Conservation (phyloP, 2,797 vertebrate genomes). For the Urosaurus nigricauda region DNA sequence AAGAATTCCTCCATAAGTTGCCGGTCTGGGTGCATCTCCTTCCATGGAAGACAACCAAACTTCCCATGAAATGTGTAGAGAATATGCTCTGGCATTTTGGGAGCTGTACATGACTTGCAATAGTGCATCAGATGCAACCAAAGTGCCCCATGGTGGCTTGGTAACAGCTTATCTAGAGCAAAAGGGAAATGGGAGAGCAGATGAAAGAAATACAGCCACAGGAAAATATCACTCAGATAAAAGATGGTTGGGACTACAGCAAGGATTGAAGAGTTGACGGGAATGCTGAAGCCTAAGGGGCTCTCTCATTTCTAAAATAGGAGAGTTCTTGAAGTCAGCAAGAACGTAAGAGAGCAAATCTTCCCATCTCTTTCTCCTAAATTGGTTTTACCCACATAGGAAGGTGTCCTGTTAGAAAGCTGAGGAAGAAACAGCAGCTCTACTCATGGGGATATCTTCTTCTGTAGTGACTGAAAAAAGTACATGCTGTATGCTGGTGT, state of each 20-base stretch:
- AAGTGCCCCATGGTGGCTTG: slow-evolving; percentile 87
- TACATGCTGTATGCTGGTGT: too few species aligned
- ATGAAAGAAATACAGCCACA: background rate
- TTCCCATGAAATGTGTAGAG: slow-evolving; percentile 91
- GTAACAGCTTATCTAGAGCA: slow-evolving; percentile 87
- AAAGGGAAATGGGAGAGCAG: slow-evolving; percentile 23
- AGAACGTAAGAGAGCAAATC: background rate
- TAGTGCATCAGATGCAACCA: slow-evolving; percentile 93
- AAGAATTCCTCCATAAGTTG: slow-evolving; percentile 96
- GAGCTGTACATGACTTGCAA: slow-evolving; percentile 89
- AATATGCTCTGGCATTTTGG: slow-evolving; percentile 93
- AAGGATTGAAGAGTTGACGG: too few species aligned
- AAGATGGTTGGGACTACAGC: background rate
- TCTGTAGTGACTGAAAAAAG: too few species aligned
- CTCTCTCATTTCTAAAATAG: background rate
- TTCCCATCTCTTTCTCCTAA: background rate
- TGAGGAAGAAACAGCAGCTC: too few species aligned
- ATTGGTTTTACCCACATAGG: background rate
- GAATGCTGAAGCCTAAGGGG: background rate
- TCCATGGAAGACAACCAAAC: slow-evolving; percentile 89
- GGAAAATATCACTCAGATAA: background rate
- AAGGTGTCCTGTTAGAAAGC: too few species aligned
- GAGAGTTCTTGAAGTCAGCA: background rate
- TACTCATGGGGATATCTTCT: too few species aligned
- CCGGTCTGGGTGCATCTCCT: slow-evolving; percentile 91